Conservation (phyloP, 2,797 vertebrate species). For the Dallia pectoralis region DNA sequence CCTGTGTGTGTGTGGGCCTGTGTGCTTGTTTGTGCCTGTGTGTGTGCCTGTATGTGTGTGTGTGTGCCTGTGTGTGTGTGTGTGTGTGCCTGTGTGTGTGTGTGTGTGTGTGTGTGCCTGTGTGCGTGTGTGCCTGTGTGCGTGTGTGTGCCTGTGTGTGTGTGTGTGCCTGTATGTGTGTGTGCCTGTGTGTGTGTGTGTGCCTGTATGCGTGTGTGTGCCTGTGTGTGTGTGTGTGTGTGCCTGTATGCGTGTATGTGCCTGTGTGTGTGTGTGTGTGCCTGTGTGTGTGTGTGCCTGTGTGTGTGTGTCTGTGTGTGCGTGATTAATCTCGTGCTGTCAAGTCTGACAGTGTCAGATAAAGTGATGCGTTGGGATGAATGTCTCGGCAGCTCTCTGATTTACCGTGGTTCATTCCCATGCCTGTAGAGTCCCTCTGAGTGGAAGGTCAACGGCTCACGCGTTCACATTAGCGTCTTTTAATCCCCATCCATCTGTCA, state of each 20-base stretch:
- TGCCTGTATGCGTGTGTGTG: background rate
- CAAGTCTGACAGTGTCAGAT: constrained; percentile 75
- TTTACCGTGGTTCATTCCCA: constrained; percentile 87
- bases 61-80: constrained; percentile 23
- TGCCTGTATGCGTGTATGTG: no score
- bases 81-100: constrained; percentile 41
- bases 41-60: constrained; percentile 48
- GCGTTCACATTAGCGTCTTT: constrained; percentile 76
- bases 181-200: constrained; percentile 48
- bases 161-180: constrained; percentile 48
- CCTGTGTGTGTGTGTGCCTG: constrained; percentile 48
- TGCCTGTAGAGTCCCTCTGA: constrained; percentile 84
- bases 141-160: constrained; percentile 30
- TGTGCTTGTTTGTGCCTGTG: no score
- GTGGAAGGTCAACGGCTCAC: constrained; percentile 84
- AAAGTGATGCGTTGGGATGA: constrained; percentile 74
- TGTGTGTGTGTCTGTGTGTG: constrained; percentile 29
- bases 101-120: constrained; percentile 55
- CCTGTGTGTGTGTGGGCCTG: constrained; percentile 53
- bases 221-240: constrained; percentile 48
- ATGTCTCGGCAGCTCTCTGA: constrained; percentile 66
- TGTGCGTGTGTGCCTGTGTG: no score
- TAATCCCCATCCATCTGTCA: constrained; percentile 74
- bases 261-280: no score
- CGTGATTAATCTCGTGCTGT: constrained; percentile 71